Evolutionary conservation across 2,888 invertebrate species (phyloP).

Genomic region (Brachyptera risi): DNA sequence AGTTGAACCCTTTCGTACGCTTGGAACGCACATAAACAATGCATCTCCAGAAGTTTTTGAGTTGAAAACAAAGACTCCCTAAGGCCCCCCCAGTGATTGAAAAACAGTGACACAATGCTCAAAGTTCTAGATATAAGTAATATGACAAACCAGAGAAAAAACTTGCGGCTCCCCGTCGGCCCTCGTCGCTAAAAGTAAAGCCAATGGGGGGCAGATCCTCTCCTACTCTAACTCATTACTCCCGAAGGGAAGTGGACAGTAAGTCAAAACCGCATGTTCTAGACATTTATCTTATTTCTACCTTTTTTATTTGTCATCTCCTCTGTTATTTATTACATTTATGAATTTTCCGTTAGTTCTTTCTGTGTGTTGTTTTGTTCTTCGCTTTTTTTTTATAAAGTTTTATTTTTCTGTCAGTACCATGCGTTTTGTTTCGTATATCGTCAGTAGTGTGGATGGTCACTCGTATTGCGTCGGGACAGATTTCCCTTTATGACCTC

Average conservation of each 20-base stretch:
- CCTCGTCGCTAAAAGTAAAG: neutral
- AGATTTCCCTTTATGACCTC: conserved; percentile 11
- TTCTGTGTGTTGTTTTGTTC: no score
- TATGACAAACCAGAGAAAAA: no score
- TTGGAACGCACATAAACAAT: conserved; percentile 6
- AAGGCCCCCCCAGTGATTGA: no score
- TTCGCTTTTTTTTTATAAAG: no score
- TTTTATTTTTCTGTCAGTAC: neutral
- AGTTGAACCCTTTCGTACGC: no score
- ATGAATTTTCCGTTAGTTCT: no score
- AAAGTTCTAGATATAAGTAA: no score
- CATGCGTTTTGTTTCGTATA: neutral
- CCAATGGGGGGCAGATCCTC: neutral
- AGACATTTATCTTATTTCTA: neutral
- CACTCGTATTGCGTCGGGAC: neutral
- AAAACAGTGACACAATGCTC: no score
- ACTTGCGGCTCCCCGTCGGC: neutral
- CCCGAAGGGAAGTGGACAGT: neutral
- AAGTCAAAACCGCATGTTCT: neutral
- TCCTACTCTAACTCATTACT: neutral
- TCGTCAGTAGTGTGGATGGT: neutral
- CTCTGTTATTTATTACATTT: no score
- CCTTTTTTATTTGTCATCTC: neutral
- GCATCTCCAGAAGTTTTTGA: neutral
- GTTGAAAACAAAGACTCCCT: no score